Base-by-base conservation (phyloP, 2,113 vertebrate species). In the Cinclus cinclus region DNA sequence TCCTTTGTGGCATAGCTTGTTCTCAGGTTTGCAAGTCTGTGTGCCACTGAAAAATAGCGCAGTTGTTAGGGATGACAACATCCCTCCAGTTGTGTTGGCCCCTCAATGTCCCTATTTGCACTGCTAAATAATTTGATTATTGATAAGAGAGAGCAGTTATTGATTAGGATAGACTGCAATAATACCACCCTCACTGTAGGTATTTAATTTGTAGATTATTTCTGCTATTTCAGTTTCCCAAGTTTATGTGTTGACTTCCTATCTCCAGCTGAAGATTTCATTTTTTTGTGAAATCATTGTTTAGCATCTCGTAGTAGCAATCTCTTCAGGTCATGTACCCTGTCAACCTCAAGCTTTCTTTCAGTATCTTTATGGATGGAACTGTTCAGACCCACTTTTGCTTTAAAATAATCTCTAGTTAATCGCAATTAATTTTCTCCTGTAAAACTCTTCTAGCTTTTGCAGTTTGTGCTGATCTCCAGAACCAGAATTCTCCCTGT, bases 401-500 rank as follows among this genome's bases (percentile, higher is more conserved):
- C 44, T 94, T 94, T 94, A 74, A 95, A 94, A 80, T 59, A 88
- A 67, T 70, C 9, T 49, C 59, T 68, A 84, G 25, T 68, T 94
- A 90, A 91, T 78, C 81, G 28, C 42, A 77, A 69, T 84, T 96
- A 6, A 65, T 85, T 79, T 91, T 68, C 41, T 33, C 20, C 68
- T 80, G 47, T 75, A 76, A 89, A 69, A 89, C 70, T 89, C 24
- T 82, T 64, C 33, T 25, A 87, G 58, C 11, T 46, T 83, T 77
- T 90, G 33, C 53, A 91, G 53, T 73, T 95, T 94, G 46, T 64
- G 75, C 83, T 83, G 85, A 85, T 33, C 46, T 83, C 55, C 55
- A 95, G 82, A 83, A 92, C 46, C 78, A 94, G 31, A 92, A 73
- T 81, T 96, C 75, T 96, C 55, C 42, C 94, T 82, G n/a, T 30